A percentile compares a stretch with the other conserved stretches of the same genome.
These are phyloP conservation scores for Oscheius sp. DNA, from an alignment of 2,888 invertebrate species.

Conservation along the genomic window DNA sequence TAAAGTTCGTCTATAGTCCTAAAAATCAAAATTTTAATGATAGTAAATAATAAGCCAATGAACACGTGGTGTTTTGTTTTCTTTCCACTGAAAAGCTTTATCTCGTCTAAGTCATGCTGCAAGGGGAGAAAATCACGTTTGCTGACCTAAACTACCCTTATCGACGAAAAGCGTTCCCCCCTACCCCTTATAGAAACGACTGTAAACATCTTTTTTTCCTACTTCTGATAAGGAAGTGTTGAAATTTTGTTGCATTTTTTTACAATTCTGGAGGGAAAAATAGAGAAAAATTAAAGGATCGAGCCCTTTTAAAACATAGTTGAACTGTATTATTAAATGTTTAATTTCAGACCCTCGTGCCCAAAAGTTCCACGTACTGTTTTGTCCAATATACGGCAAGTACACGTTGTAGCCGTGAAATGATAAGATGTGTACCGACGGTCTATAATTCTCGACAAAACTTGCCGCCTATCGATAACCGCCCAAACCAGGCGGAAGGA, in stretches of 20 bases:
- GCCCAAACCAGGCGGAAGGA: background rate
- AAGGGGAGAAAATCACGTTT: background rate
- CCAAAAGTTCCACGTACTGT: background rate
- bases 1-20: background rate
- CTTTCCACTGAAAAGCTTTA: background rate
- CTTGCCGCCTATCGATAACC: too few relatives aligned
- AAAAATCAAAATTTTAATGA: background rate
- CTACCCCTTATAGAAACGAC: background rate
- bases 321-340: too few relatives aligned
- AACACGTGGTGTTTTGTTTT: constrained; percentile 5
- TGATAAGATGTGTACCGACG: background rate
- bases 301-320: too few relatives aligned
- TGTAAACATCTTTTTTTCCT: background rate
- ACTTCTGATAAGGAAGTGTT: background rate
- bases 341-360: too few relatives aligned
- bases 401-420: too few relatives aligned
- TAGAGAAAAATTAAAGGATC: too few relatives aligned
- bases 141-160: constrained; percentile 4
- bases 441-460: background rate
- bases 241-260: background rate
- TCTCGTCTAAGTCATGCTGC: constrained; percentile 2
- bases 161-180: constrained; percentile 12
- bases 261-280: too few relatives aligned
- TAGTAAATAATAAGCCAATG: background rate
- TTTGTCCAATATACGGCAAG: background rate